Base-by-base conservation (phyloP, 2,888 invertebrate genomes). In the Acholoe squamosa region DNA sequence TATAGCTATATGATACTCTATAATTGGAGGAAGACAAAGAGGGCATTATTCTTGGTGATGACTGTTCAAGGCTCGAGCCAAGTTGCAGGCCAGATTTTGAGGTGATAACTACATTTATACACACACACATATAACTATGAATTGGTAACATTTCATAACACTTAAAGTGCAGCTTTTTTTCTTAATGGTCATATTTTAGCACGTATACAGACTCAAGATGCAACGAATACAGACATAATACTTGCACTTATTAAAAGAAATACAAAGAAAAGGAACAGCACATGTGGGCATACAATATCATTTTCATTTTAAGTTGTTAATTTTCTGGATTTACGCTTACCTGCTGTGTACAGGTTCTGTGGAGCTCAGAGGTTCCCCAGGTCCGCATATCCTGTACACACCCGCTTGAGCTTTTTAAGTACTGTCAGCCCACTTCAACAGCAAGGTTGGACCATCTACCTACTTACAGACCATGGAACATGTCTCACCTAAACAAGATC, bases 1-100 rank as follows among this genome's bases (percentile, higher is more conserved):
- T 61, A 61, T 19, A 19, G 61, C n/a, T n/a, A n/a, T 61, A 61
- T 19, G 12, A 19, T 3, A 61, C 19, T 3, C 5, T 61, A 7
- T 61, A 61, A n/a, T 61, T 7, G n/a, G 61, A 61, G 61, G 61
- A 76, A 76, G n/a, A 76, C 34, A 80, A 34, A 80, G n/a, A 80
- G 80, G 80, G 80, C 80, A 80, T 80, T 80, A 80, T 80, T 80
- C 80, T 80, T 80, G 80, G 33, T 33, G 80, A 34, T 80, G 80
- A 80, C 80, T 22, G 33, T 0, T 80, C 80, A 80, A 80, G 80
- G 80, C 34, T 80, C 80, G 80, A 80, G 25, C 19, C 33, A 34
- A 80, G 80, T 80, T 80, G 80, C 80, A 34, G 33, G 80, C 33
- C 80, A 80, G 31, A 80, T 16, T 34, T 28, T 76, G 25, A 28